These are phyloP conservation scores for Teleopsis dalmanni DNA, from an alignment of 1,140 invertebrate genomes.

Conservation along the genomic window DNA sequence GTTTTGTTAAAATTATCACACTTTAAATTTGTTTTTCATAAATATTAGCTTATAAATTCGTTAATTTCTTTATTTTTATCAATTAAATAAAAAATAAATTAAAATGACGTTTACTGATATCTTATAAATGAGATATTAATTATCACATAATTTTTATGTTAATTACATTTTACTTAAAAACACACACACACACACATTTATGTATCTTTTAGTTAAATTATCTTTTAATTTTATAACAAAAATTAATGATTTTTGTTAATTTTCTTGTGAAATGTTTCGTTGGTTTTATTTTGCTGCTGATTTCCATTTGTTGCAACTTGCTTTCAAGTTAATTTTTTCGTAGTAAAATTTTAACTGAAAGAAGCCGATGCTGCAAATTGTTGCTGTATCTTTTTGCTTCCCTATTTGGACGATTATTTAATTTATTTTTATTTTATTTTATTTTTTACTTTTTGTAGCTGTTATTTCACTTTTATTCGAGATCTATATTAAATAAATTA, in stretches of 20 bases:
- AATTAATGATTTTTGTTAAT: conserved; percentile 15
- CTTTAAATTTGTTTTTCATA: background rate
- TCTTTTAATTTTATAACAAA: conserved; percentile 5
- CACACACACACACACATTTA: background rate
- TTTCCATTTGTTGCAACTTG: conserved; percentile 6
- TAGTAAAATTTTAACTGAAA: conserved; percentile 11
- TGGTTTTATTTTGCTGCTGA: background rate
- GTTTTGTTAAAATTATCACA: background rate
- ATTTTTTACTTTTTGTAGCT: background rate
- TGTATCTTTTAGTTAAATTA: background rate
- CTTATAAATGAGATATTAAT: background rate
- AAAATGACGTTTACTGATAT: background rate
- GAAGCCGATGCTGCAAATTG: conserved; percentile 9
- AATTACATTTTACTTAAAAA: background rate
- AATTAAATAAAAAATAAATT: no score
- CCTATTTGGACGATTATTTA: background rate
- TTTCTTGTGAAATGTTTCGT: background rate
- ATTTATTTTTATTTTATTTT: background rate
- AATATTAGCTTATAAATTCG: background rate
- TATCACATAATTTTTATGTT: background rate
- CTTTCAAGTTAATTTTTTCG: conserved; percentile 12
- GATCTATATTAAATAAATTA: background rate
- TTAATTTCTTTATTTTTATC: background rate
- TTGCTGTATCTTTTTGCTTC: background rate
- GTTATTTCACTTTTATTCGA: background rate